A percentile compares a stretch with the other conserved stretches of the same genome.
phyloP scores from a whole-genome alignment of 2,888 invertebrate species.

The Corythucha ciliata region DNA sequence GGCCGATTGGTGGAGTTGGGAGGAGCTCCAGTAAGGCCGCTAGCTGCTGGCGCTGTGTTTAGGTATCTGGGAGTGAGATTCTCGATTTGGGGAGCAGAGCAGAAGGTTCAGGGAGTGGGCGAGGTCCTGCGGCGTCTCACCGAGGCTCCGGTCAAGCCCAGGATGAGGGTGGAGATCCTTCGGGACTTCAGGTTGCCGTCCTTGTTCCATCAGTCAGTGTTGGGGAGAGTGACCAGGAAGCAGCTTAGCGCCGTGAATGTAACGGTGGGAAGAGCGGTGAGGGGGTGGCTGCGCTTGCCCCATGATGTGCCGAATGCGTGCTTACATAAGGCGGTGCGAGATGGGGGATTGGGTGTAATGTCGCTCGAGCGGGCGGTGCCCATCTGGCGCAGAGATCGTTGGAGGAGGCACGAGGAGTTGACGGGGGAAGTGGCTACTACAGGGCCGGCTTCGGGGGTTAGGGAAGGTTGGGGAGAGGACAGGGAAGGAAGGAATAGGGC shows the following conservation, averaged over 20 bases:
- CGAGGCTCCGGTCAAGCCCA: slow-evolving; percentile 40
- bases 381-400: too few relatives aligned
- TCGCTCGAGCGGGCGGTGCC: too few relatives aligned
- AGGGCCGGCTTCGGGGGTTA: too few relatives aligned
- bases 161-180: slow-evolving; percentile 40
- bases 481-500: too few relatives aligned
- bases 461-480: too few relatives aligned
- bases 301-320: slow-evolving; percentile 37
- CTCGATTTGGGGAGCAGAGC: neutral
- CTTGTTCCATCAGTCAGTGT: slow-evolving; percentile 38
- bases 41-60: neutral
- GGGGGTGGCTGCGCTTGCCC: slow-evolving; percentile 38
- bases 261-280: slow-evolving; percentile 35
- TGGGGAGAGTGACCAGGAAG: slow-evolving; percentile 34
- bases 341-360: slow-evolving; percentile 36
- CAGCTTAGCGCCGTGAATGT: slow-evolving; percentile 38
- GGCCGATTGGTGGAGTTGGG: neutral
- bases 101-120: neutral
- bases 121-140: neutral
- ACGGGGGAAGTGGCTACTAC: too few relatives aligned
- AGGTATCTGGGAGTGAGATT: slow-evolving; percentile 1
- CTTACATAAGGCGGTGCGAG: slow-evolving; percentile 36
- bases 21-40: neutral
- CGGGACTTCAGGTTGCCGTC: slow-evolving; percentile 40
- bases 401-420: too few relatives aligned